Evolutionary conservation across 1,140 invertebrate genomes (phyloP), one percentile per base, ranked within the genome.

Genomic region (Agrilus planipennis): DNA sequence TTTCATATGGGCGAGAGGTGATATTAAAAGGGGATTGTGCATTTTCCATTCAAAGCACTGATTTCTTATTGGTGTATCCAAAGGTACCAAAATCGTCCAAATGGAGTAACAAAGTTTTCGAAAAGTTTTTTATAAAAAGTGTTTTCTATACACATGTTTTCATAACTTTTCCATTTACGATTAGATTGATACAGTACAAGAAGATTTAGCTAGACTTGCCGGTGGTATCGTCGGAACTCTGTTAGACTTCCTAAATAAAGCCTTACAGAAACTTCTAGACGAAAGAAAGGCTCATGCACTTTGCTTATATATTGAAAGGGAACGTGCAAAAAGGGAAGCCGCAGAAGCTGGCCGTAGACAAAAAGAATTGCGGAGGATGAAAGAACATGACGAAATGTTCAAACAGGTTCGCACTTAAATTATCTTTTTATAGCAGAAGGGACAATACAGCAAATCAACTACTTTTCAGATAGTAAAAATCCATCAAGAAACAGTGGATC

Each of bases 311-410:
- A 75, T 71, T 47, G 79, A 84, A 51, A 60, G 77, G 34, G 74
- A 80, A 46, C 68, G 79, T 42, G 54, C 70, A 17, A 71, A 74
- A 52, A 63, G 75, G n/a, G 81, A 86, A 61, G 79, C 79, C 0
- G 73, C 72, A 25, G 81, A 84, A 61, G 77, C 73, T 28, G 78
- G 80, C 1, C 64, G 71, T 39, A 60, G 79, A 22, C 80, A 85
- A 58, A 62, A 71, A 27, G 80, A 84, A 52, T 69, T 77, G 41
- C 66, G 75, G 44, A 60, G 75, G 16, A 60, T 78, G 27, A 57
- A 70, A 39, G 79, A 84, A 60, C 74, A 83, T 34, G 80, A 86
- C 50, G 79, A 84, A 62, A 77, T 84, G 54, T 85, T 83, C 53
- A 77, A 74, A 54, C 75, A 82, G 67, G 76, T 73, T 16, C 18